phyloP scores from a whole-genome alignment of 1,140 invertebrate genomes.

The Armadillidium nasatum region DNA sequence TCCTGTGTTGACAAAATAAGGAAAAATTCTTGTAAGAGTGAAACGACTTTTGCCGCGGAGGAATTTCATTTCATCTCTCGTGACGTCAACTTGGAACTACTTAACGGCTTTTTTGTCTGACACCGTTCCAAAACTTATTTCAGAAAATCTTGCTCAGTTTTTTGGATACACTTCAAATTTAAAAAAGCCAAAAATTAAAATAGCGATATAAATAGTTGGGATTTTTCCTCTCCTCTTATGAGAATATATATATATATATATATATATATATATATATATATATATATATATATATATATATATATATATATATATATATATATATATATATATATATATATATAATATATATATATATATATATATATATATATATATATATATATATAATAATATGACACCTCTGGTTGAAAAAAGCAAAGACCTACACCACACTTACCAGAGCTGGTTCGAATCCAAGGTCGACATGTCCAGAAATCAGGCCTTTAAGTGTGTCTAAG shows the following conservation, averaged over 20 bases:
- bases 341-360: neutral
- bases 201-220: too few relatives aligned
- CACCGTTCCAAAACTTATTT: neutral
- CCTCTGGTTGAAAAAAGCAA: too few relatives aligned
- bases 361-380: neutral
- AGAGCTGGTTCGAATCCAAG: too few relatives aligned
- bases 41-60: neutral
- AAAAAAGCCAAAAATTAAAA: neutral
- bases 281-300: neutral
- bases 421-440: too few relatives aligned
- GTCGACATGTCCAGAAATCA: too few relatives aligned
- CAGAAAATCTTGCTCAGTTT: neutral
- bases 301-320: neutral
- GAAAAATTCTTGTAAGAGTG: neutral
- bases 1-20: neutral
- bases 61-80: neutral
- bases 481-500: too few relatives aligned
- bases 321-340: neutral
- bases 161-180: neutral
- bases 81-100: conserved; percentile 1
- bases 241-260: too few relatives aligned
- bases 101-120: neutral
- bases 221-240: too few relatives aligned
- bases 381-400: too few relatives aligned
- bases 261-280: neutral